Evolutionary conservation across 1,140 invertebrate species (phyloP).

Genomic region (Drosophila murphyi): DNA sequence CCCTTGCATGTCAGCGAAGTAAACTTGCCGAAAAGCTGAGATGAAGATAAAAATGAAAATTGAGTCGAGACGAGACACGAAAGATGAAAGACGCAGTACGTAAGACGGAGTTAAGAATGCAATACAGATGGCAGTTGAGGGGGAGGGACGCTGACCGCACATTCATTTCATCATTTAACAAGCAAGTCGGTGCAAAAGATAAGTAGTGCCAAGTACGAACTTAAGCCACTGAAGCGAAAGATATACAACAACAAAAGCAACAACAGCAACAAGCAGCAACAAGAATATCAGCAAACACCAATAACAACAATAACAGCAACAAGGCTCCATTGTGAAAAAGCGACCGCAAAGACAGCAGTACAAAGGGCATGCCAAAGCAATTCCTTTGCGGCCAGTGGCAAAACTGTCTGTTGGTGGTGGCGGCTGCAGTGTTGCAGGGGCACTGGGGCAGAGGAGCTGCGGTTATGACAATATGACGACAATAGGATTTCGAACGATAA

Average conservation of each 20-base stretch:
- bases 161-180: conserved; percentile 80
- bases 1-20: conserved; percentile 20
- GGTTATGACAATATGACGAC: conserved; percentile 82
- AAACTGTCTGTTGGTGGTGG: conserved; percentile 16
- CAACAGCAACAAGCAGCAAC: conserved; percentile 30
- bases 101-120: background rate
- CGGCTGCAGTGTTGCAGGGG: background rate
- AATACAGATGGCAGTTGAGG: conserved; percentile 11
- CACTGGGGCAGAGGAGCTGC: conserved; percentile 43
- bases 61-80: conserved; percentile 14
- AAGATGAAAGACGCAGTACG: conserved; percentile 2
- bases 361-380: conserved; percentile 60
- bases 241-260: conserved; percentile 63
- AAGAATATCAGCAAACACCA: conserved; percentile 7
- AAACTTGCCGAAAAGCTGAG: conserved; percentile 49
- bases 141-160: conserved; percentile 71
- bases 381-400: conserved; percentile 49
- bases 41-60: conserved; percentile 6
- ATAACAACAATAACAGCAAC: conserved; percentile 41
- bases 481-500: conserved; percentile 78
- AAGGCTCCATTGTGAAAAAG: conserved; percentile 40
- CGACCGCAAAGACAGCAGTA: conserved; percentile 61
- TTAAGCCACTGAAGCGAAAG: conserved; percentile 77
- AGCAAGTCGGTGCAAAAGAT: conserved; percentile 78
- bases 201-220: conserved; percentile 74